phyloP scores from a whole-genome alignment of 2,113 vertebrate genomes.

The Bungarus multicinctus region DNA sequence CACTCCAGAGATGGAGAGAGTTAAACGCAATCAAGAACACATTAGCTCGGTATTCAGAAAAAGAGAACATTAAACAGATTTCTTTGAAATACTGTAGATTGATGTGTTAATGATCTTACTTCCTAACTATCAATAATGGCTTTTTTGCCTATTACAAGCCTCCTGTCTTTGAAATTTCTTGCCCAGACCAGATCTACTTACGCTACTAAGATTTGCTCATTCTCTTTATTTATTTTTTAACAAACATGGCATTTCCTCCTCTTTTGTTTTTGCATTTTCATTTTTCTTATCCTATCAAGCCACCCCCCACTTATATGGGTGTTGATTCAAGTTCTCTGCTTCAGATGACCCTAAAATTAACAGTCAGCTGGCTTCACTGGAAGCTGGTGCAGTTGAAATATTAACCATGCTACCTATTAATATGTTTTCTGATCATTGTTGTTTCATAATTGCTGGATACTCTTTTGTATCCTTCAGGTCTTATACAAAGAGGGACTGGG shows the following conservation, averaged over 20 bases:
- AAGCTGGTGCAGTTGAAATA: neutral
- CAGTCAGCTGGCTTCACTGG: neutral
- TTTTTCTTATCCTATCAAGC: slow-evolving; percentile 6
- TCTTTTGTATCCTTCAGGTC: slow-evolving; percentile 66
- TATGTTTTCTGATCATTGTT: neutral
- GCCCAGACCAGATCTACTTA: neutral
- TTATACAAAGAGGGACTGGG: slow-evolving; percentile 77
- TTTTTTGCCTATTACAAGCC: accelerated
- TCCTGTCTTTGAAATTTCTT: neutral
- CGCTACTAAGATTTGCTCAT: neutral
- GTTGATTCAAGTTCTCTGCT: neutral
- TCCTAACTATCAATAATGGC: slow-evolving; percentile 18
- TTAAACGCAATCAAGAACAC: slow-evolving; percentile 80
- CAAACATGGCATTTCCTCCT: neutral
- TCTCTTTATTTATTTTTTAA: neutral
- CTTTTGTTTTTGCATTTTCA: neutral
- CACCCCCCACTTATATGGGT: neutral
- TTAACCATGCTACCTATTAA: neutral
- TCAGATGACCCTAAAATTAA: neutral
- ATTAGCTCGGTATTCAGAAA: slow-evolving; percentile 78
- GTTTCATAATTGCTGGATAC: slow-evolving; percentile 57
- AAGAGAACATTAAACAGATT: neutral
- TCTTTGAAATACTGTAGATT: neutral
- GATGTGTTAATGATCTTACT: neutral
- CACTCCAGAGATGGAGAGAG: slow-evolving; percentile 80